Evolutionary conservation across 2,113 vertebrate species (phyloP).

Genomic region (Gymnobelideus leadbeateri): DNA sequence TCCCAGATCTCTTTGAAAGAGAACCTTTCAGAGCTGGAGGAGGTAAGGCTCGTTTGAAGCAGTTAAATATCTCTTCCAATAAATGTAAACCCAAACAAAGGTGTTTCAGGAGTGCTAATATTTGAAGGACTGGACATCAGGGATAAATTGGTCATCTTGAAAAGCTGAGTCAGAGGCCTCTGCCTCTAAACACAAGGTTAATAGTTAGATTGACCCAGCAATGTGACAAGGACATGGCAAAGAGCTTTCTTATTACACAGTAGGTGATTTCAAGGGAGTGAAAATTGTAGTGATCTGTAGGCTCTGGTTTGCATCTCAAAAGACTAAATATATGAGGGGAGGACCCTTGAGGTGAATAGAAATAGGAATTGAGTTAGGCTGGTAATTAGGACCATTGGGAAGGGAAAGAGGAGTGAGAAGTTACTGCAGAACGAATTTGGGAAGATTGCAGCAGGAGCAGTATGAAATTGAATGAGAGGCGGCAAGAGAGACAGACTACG

Average conservation of each 20-base stretch:
- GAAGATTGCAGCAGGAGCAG: constrained; percentile 65
- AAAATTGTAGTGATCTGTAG: constrained; percentile 51
- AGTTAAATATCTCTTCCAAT: constrained; percentile 43
- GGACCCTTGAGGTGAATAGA: constrained; percentile 53
- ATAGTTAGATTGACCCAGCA: not conserved
- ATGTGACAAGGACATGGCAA: constrained; percentile 54
- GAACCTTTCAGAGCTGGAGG: not conserved
- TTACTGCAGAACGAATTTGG: constrained; percentile 69
- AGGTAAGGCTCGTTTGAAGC: constrained; percentile 28
- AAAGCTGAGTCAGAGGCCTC: constrained; percentile 5
- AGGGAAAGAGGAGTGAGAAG: constrained; percentile 68
- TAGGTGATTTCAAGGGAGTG: constrained; percentile 36
- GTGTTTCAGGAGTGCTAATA: constrained; percentile 23
- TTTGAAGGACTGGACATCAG: constrained; percentile 29
- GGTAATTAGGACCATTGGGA: constrained; percentile 64
- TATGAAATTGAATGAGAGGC: constrained; percentile 66
- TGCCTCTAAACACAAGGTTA: constrained; percentile 32
- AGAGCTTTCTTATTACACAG: constrained; percentile 58
- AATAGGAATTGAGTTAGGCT: constrained; percentile 54
- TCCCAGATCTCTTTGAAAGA: constrained; percentile 7
- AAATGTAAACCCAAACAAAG: constrained; percentile 36
- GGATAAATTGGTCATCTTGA: not conserved
- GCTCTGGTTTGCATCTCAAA: constrained; percentile 68
- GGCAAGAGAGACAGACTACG: not conserved
- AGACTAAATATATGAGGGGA: constrained; percentile 42